Evolutionary conservation across 2,797 vertebrate species (phyloP).

Genomic region (Tauraco hartlaubi): DNA sequence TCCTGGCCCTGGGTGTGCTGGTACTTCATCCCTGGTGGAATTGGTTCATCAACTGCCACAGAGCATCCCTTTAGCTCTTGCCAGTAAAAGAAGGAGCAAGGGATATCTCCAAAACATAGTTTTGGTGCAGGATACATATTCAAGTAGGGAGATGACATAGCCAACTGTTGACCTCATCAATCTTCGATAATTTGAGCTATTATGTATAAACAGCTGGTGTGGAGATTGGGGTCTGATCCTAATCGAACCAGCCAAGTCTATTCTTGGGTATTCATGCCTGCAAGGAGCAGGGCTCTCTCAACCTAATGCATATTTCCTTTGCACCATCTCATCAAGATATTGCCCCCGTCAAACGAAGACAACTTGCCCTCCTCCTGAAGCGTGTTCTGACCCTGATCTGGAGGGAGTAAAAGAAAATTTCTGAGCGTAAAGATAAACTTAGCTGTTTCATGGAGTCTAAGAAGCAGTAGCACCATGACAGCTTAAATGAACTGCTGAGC

Average conservation of each 20-base stretch:
- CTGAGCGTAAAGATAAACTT: rapidly evolving
- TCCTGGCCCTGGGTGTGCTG: not conserved
- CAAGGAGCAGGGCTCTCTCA: not conserved
- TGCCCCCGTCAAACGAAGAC: not conserved
- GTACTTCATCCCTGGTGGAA: not conserved
- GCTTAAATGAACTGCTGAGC: not conserved
- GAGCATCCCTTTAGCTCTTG: not conserved
- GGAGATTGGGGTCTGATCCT: not conserved
- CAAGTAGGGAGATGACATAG: not conserved
- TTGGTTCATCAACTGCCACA: not conserved
- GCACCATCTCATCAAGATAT: not conserved
- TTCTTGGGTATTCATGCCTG: not conserved
- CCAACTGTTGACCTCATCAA: not conserved
- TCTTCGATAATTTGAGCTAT: not conserved
- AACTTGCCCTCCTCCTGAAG: not conserved
- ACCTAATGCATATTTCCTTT: not conserved
- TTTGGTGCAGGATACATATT: not conserved
- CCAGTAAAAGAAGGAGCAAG: not conserved
- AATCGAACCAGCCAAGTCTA: not conserved
- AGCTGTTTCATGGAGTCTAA: not conserved
- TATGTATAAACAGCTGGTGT: not conserved
- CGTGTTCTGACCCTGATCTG: not conserved
- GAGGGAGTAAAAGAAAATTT: not conserved
- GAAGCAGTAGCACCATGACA: not conserved
- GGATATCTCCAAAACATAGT: not conserved